A percentile compares a stretch with the other conserved stretches of the same genome.
phyloP scores from a whole-genome alignment of 2,113 vertebrate species.

The Phasianus colchicus region DNA sequence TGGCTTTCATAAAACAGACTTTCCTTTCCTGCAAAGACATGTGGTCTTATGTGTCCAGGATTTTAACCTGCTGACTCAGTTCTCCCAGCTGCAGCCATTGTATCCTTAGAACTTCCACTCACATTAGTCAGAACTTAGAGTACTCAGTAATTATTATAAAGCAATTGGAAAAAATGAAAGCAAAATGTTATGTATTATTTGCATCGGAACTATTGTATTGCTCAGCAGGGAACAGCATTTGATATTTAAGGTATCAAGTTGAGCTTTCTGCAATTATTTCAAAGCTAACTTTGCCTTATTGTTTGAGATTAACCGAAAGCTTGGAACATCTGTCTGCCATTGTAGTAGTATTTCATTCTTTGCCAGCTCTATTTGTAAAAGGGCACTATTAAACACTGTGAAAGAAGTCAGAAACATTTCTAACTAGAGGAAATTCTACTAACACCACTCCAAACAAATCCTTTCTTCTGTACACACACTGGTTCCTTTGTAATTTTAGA shows the following conservation, averaged over 20 bases:
- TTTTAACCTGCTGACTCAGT: neutral
- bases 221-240: neutral
- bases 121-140: neutral
- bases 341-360: neutral
- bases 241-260: neutral
- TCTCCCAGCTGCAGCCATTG: neutral
- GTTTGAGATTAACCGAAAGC: neutral
- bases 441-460: neutral
- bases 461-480: neutral
- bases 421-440: neutral
- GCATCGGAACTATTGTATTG: neutral
- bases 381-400: neutral
- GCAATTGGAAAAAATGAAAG: neutral
- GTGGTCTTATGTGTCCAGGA: neutral
- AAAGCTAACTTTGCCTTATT: neutral
- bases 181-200: neutral
- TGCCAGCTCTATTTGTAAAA: neutral
- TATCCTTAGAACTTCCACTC: neutral
- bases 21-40: neutral
- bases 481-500: neutral
- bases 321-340: neutral
- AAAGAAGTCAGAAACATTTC: neutral
- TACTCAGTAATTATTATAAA: neutral
- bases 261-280: neutral
- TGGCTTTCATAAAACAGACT: neutral